Conservation (phyloP, 1,140 invertebrate species). For the Calliphora vicina region DNA sequence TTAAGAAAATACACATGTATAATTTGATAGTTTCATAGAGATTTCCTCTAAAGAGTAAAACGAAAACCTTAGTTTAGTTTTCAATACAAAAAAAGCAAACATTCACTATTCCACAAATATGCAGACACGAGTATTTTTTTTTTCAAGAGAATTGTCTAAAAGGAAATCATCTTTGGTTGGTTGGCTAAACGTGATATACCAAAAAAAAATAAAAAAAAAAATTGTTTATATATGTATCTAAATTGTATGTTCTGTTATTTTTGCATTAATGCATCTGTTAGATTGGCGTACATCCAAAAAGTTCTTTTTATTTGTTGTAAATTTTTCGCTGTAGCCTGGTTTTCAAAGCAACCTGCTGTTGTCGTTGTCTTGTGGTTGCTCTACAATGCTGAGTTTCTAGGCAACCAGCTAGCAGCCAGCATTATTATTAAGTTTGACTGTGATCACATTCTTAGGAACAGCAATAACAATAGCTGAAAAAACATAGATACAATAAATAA, state of each 20-base stretch:
- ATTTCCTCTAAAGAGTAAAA: neutral
- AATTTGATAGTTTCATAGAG: neutral
- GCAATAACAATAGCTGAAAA: neutral
- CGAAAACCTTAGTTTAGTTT: neutral
- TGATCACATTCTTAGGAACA: neutral
- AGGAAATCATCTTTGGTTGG: constrained; percentile 25
- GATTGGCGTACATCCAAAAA: constrained; percentile 31
- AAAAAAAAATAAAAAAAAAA: no score
- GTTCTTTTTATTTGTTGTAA: neutral
- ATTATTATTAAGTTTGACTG: neutral
- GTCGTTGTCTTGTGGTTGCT: neutral
- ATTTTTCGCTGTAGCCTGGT: neutral
- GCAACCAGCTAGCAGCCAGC: neutral
- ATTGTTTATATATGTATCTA: no score
- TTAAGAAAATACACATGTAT: neutral
- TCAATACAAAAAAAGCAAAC: neutral
- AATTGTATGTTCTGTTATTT: constrained; percentile 3
- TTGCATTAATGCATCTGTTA: constrained; percentile 29
- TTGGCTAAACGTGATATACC: constrained; percentile 13
- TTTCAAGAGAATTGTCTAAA: neutral
- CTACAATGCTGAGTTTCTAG: neutral
- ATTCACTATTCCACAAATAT: neutral
- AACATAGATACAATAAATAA: neutral
- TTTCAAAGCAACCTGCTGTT: neutral
- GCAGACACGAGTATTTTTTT: neutral